Percentiles rank a stretch among this genome's conserved stretches.
phyloP scores from a whole-genome alignment of 1,140 invertebrate species.

The Drosophila persimilis region DNA sequence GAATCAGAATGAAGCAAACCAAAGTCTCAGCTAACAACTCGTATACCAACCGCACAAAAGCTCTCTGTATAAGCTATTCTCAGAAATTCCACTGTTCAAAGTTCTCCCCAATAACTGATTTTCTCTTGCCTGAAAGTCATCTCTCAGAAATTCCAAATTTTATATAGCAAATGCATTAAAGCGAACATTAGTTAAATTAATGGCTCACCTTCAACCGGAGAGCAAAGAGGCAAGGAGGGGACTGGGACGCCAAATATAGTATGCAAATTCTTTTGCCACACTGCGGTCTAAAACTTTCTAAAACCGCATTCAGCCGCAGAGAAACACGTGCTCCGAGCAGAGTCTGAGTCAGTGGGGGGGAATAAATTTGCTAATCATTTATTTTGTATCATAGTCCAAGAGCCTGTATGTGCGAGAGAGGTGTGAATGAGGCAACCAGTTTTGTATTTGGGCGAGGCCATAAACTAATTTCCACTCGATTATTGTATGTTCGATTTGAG shows the following conservation, averaged over 20 bases:
- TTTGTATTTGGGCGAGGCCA: constrained; percentile 25
- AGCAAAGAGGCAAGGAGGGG: constrained; percentile 8
- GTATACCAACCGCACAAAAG: too few species aligned
- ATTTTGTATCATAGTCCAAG: constrained; percentile 28
- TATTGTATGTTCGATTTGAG: constrained; percentile 1
- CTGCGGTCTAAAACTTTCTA: constrained; percentile 68
- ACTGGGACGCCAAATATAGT: constrained; percentile 1
- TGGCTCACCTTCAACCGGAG: constrained; percentile 22
- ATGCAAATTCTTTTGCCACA: constrained; percentile 54
- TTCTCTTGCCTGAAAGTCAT: constrained; percentile 17
- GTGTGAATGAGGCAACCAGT: constrained; percentile 64
- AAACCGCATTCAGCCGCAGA: constrained; percentile 65
- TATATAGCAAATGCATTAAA: constrained; percentile 36
- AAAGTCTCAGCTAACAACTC: too few species aligned
- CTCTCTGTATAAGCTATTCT: not conserved
- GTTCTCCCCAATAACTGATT: constrained; percentile 4
- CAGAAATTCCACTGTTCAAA: not conserved
- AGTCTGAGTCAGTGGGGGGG: constrained; percentile 40
- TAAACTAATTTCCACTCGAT: constrained; percentile 17
- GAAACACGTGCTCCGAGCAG: constrained; percentile 64
- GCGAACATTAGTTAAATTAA: constrained; percentile 44
- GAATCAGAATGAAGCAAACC: too few species aligned
- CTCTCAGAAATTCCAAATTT: constrained; percentile 24
- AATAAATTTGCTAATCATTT: constrained; percentile 60
- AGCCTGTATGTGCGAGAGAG: constrained; percentile 24